These are phyloP conservation scores for Pangasianodon hypophthalmus DNA, from an alignment of 2,113 vertebrate species.

Conservation along the genomic window DNA sequence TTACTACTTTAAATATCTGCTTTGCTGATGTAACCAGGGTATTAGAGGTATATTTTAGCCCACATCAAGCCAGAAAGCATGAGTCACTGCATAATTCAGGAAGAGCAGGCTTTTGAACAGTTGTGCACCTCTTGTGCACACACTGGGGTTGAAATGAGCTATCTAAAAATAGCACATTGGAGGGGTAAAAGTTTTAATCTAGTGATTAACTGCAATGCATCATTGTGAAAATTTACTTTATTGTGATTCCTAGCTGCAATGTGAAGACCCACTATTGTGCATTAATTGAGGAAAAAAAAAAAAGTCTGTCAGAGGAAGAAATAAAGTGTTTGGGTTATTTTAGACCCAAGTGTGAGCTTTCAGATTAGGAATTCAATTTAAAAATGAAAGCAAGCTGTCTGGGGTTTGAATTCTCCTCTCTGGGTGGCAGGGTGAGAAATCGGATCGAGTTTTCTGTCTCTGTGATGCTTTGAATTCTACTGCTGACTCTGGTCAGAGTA, in stretches of 20 bases:
- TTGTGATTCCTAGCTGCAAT: neutral
- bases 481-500: neutral
- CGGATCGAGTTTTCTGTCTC: constrained; percentile 23
- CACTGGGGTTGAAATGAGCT: neutral
- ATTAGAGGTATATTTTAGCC: constrained; percentile 25
- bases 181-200: neutral
- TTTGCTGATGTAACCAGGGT: neutral
- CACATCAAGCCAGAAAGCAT: constrained; percentile 21
- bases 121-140: neutral
- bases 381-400: constrained; percentile 21
- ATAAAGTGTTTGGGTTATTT: constrained; percentile 61
- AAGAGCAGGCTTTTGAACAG: neutral
- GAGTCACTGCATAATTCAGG: constrained; percentile 34
- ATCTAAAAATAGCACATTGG: neutral
- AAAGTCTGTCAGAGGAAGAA: constrained; percentile 60
- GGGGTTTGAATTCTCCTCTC: neutral
- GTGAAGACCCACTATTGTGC: neutral
- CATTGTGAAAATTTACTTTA: constrained; percentile 25
- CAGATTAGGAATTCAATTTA: constrained; percentile 35
- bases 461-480: neutral
- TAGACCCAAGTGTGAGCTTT: constrained; percentile 63
- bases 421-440: neutral
- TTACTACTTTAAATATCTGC: neutral
- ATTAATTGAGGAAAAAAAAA: constrained; percentile 24
- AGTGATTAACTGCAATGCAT: neutral